phyloP scores from a whole-genome alignment of 2,888 invertebrate species.

The Pterostichus madidus region DNA sequence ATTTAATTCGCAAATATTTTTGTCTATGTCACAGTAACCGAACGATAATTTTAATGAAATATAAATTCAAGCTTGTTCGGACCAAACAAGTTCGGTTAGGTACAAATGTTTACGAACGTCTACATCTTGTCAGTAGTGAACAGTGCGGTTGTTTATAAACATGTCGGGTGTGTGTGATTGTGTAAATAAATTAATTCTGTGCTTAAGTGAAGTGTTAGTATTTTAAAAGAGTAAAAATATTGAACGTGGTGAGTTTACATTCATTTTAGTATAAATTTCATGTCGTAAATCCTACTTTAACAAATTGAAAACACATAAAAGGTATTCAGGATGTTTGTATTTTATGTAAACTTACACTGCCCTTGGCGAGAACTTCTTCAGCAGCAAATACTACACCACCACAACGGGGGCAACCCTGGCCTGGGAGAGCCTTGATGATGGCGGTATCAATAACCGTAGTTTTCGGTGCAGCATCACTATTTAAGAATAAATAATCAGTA shows the following conservation, averaged over 20 bases:
- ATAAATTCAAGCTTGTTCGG: neutral
- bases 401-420: slow-evolving; percentile 93
- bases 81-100: neutral
- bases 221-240: slow-evolving; percentile 11
- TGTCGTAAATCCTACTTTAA: neutral
- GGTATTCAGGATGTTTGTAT: neutral
- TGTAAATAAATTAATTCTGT: neutral
- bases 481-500: too few species aligned
- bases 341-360: slow-evolving; percentile 77
- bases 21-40: too few species aligned
- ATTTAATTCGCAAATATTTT: too few species aligned
- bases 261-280: neutral
- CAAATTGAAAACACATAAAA: neutral
- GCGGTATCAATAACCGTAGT: slow-evolving; percentile 90
- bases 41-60: too few species aligned
- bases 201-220: neutral
- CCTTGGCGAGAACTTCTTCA: slow-evolving; percentile 94
- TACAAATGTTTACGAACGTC: neutral
- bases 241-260: neutral
- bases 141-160: neutral
- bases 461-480: slow-evolving; percentile 87
- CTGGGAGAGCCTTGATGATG: slow-evolving; percentile 88
- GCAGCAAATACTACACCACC: slow-evolving; percentile 96
- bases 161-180: neutral
- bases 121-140: slow-evolving; percentile 5